These are phyloP conservation scores for Lycaon pictus DNA, from an alignment of 2,113 vertebrate species.

Conservation along the genomic window DNA sequence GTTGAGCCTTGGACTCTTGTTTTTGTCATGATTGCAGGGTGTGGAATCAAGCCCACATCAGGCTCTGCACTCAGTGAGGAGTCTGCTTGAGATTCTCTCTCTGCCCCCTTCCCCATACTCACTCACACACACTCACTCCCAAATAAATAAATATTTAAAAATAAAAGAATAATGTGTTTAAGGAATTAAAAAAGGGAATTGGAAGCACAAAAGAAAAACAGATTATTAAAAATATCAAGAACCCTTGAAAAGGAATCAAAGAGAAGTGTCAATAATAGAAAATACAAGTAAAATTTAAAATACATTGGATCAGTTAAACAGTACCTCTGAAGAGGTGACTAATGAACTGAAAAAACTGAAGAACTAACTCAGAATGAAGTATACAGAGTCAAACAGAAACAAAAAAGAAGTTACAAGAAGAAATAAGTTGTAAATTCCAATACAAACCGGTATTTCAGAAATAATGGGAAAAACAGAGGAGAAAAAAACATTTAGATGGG, in stretches of 20 bases:
- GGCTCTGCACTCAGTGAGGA: background rate
- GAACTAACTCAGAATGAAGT: background rate
- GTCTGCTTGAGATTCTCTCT: background rate
- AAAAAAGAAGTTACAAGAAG: background rate
- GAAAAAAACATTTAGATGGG: background rate
- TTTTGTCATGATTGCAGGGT: background rate
- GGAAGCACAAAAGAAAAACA: background rate
- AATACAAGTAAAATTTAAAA: background rate
- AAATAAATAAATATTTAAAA: background rate
- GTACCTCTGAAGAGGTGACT: background rate
- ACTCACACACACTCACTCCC: background rate
- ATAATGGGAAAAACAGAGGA: background rate
- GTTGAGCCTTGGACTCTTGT: background rate
- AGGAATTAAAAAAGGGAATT: background rate
- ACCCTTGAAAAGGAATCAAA: constrained; percentile 7
- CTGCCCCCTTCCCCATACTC: background rate
- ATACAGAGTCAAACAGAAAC: background rate
- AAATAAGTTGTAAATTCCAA: background rate
- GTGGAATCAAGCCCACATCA: background rate
- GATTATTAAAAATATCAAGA: background rate
- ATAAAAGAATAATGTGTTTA: background rate
- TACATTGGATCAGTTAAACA: background rate
- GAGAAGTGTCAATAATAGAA: background rate
- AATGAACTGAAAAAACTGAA: background rate
- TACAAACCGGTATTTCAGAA: background rate